phyloP scores from a whole-genome alignment of 2,797 vertebrate species.

The Anguilla obscura region DNA sequence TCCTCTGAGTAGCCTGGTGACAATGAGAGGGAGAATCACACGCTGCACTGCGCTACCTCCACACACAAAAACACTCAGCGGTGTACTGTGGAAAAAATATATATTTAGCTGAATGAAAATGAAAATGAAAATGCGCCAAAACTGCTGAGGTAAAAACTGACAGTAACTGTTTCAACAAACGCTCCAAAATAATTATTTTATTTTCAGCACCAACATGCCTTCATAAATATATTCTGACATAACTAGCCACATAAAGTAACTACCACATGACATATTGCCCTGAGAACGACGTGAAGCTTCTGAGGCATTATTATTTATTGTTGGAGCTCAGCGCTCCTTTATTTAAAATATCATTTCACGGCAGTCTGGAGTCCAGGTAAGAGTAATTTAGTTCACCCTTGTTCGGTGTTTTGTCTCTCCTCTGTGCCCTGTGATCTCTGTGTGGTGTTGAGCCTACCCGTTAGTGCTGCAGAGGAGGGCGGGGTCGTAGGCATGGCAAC shows the following conservation, averaged over 20 bases:
- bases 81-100: background rate
- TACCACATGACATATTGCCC: background rate
- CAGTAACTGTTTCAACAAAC: background rate
- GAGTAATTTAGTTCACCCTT: background rate
- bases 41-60: background rate
- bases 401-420: background rate
- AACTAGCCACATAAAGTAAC: background rate
- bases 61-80: background rate
- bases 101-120: background rate
- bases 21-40: background rate
- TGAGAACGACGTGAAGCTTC: background rate
- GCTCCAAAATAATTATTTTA: background rate
- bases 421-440: background rate
- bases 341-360: no score
- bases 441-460: conserved; percentile 57
- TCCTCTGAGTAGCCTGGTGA: conserved; percentile 89
- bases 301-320: background rate
- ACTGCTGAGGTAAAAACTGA: background rate
- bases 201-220: background rate
- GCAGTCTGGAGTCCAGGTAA: background rate
- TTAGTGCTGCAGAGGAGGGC: conserved; percentile 67
- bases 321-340: background rate
- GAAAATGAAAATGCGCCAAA: background rate
- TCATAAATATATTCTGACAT: background rate
- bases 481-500: conserved; percentile 71